Conservation (phyloP, 2,888 invertebrate genomes). For the Horisme vitalbata region DNA sequence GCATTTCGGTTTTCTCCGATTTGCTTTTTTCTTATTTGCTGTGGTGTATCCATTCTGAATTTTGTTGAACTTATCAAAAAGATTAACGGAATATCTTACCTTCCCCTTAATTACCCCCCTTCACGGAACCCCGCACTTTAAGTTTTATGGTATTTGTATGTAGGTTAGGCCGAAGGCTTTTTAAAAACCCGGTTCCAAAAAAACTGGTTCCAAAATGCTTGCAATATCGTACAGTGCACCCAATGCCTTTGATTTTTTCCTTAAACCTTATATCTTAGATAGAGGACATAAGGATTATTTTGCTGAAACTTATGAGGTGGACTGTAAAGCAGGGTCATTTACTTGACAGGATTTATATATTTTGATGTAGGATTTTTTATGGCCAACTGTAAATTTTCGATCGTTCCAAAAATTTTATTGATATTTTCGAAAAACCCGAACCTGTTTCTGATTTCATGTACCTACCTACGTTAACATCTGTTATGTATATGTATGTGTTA, state of each 20-base stretch:
- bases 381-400: conserved; percentile 3
- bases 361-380: conserved; percentile 3
- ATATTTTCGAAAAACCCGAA: conserved; percentile 1
- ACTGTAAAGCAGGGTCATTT: conserved; percentile 1
- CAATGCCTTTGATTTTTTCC: conserved; percentile 8
- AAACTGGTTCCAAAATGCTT: conserved; percentile 19
- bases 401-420: conserved; percentile 5
- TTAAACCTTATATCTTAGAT: conserved; percentile 5
- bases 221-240: conserved; percentile 1
- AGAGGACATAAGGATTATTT: not conserved
- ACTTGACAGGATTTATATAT: conserved; percentile 5
- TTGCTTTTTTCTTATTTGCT: too few species aligned
- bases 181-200: conserved; percentile 16
- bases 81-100: too few species aligned
- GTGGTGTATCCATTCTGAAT: too few species aligned
- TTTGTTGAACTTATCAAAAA: too few species aligned
- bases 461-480: too few species aligned
- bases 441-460: too few species aligned
- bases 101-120: too few species aligned
- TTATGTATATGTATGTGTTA: too few species aligned
- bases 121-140: too few species aligned
- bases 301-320: not conserved
- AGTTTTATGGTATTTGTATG: conserved; percentile 2
- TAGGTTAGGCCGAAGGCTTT: conserved; percentile 18
- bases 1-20: too few species aligned